Evolutionary conservation across 2,797 vertebrate species (phyloP), one percentile per base, ranked within the genome.

Genomic region (Euphonia xanthogaster): DNA sequence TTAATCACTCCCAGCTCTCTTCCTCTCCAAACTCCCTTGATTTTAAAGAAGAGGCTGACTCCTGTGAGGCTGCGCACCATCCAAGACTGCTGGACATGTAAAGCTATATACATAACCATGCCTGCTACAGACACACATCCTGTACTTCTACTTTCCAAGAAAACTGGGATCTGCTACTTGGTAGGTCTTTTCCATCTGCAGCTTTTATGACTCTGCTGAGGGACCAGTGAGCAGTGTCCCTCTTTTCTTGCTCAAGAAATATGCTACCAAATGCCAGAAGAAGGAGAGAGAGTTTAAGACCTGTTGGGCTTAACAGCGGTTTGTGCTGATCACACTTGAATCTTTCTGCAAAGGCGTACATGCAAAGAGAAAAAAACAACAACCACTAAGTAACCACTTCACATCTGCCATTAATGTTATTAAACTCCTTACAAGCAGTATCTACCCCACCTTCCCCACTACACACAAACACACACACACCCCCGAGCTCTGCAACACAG

Each of bases 301-400:
- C 93, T 76, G 76, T 23, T 62, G 48, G 79, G 74, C 45, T 94
- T 89, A 88, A 61, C 27, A 11, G 93, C 28, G 73, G 87, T 86
- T 94, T 91, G 70, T 21, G 30, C 85, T 73, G 94, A 95, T 88
- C 44, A 5, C 5, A 3, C 86, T 93, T 10, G 1, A 76, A 72
- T 86, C 77, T 89, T 93, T 93, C 86, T 94, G 96, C 86, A 91
- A 73, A 91, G 54, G 71, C 86, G 9, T 76, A 85, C 73, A 83
- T 53, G 80, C 89, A 95, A 85, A 84, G 80, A 91, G 88, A 75
- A 94, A 93, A 86, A 95, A 94, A 90, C 79, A 94, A 74, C 95
- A 95, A 96, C 96, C 91, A 0, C 96, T 92, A 91, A 95, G 93
- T 95, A 97, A 95, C 94, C 96, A 97, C 94, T 97, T 96, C 90